Conservation (phyloP, 2,797 vertebrate species). For the Luscinia megarhynchos region DNA sequence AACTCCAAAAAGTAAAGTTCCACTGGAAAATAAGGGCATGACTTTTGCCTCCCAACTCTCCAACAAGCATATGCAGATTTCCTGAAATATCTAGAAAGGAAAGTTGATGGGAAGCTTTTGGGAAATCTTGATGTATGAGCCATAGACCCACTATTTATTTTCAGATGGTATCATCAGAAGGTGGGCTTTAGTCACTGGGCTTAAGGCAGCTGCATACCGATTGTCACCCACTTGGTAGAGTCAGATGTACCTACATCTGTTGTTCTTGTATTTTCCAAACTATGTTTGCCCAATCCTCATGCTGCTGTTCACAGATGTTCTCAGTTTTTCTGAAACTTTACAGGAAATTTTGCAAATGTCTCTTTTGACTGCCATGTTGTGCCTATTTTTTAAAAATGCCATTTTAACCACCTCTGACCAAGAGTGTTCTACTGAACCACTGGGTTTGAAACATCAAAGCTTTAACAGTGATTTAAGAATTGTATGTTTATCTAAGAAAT, state of each 20-base stretch:
- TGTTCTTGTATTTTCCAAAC: not conserved
- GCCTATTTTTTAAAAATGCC: not conserved
- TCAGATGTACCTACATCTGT: rapidly evolving
- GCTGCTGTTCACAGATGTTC: not conserved
- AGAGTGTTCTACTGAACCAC: not conserved
- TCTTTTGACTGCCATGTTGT: not conserved
- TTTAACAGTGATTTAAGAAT: not conserved
- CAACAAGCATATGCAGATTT: not conserved
- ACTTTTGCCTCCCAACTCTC: not conserved
- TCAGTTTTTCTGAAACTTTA: not conserved
- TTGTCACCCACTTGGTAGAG: not conserved
- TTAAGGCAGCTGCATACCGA: not conserved
- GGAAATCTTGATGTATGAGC: not conserved
- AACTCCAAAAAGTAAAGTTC: not conserved
- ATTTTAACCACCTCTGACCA: not conserved
- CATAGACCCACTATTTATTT: not conserved
- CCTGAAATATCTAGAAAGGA: not conserved
- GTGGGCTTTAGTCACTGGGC: not conserved
- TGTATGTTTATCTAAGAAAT: not conserved
- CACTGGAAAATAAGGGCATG: not conserved
- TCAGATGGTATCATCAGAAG: not conserved
- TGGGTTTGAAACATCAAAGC: not conserved
- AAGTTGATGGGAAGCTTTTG: not conserved
- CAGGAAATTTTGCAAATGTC: not conserved
- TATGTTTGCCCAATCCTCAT: not conserved